Evolutionary conservation across 2,888 invertebrate genomes (phyloP).

Genomic region (Drosophila mettleri): DNA sequence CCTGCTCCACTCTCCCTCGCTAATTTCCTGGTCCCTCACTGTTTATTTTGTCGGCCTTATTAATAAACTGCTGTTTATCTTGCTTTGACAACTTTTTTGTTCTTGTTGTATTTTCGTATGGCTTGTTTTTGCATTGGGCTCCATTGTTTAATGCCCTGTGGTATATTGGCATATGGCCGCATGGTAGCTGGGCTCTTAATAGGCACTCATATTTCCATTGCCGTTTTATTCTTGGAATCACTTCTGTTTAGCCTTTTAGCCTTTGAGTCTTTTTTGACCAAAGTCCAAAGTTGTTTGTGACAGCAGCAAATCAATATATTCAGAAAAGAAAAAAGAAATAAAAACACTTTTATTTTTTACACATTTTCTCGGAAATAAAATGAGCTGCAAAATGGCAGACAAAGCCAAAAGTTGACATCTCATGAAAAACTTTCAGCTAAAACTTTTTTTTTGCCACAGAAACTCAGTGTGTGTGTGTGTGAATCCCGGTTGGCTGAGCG

Average conservation of each 20-base stretch:
- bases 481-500: background rate
- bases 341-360: conserved; percentile 32
- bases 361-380: background rate
- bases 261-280: background rate
- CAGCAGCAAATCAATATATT: conserved; percentile 16
- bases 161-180: conserved; percentile 63
- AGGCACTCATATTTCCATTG: conserved; percentile 42
- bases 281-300: conserved; percentile 23
- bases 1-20: background rate
- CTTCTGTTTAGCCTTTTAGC: conserved; percentile 2
- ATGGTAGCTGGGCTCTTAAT: conserved; percentile 69
- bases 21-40: conserved; percentile 22
- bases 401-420: background rate
- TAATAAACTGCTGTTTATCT: conserved; percentile 69
- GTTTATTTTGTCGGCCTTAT: conserved; percentile 56
- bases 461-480: background rate
- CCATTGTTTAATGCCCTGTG: conserved; percentile 51
- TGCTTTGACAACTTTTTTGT: conserved; percentile 38
- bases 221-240: conserved; percentile 8
- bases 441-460: background rate
- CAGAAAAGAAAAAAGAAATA: background rate
- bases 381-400: background rate
- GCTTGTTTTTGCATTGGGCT: conserved; percentile 7
- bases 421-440: conserved; percentile 15
- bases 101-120: conserved; percentile 3